Percentiles rank a stretch among this genome's conserved stretches.
These are phyloP conservation scores for Xestia xanthographa DNA, from an alignment of 2,888 invertebrate genomes.

Conservation along the genomic window DNA sequence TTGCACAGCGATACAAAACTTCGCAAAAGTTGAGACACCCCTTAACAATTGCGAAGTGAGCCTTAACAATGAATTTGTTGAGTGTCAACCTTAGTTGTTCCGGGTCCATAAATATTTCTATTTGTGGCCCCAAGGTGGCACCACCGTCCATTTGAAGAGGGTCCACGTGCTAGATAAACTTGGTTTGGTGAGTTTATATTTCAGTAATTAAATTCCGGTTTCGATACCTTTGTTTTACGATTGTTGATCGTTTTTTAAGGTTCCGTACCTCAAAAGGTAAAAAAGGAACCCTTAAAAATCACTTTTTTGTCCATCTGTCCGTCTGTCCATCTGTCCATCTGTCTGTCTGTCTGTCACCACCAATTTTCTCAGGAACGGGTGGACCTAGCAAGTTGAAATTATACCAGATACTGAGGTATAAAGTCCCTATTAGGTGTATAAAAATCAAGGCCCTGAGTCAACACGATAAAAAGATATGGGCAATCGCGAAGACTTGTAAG, in stretches of 20 bases:
- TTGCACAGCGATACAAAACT: slow-evolving; percentile 17
- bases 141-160: slow-evolving; percentile 71
- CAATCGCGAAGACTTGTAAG: too few species aligned
- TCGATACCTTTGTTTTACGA: slow-evolving; percentile 44
- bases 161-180: slow-evolving; percentile 62
- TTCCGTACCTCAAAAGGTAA: too few species aligned
- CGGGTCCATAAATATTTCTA: slow-evolving; percentile 77
- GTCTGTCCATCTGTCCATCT: too few species aligned
- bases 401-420: too few species aligned
- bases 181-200: slow-evolving; percentile 41
- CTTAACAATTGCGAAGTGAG: slow-evolving; percentile 41
- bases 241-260: slow-evolving; percentile 31
- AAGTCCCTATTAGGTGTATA: too few species aligned
- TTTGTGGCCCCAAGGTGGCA: slow-evolving; percentile 69
- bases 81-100: slow-evolving; percentile 74
- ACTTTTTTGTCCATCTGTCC: too few species aligned
- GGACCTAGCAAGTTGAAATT: too few species aligned
- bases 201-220: slow-evolving; percentile 67
- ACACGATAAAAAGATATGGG: too few species aligned
- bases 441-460: too few species aligned
- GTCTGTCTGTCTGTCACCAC: too few species aligned
- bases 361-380: too few species aligned
- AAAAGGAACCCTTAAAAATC: too few species aligned
- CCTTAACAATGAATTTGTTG: slow-evolving; percentile 72
- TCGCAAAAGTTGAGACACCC: slow-evolving; percentile 18